These are phyloP conservation scores for Callinectes sapidus DNA, from an alignment of 2,888 invertebrate genomes.

Conservation along the genomic window DNA sequence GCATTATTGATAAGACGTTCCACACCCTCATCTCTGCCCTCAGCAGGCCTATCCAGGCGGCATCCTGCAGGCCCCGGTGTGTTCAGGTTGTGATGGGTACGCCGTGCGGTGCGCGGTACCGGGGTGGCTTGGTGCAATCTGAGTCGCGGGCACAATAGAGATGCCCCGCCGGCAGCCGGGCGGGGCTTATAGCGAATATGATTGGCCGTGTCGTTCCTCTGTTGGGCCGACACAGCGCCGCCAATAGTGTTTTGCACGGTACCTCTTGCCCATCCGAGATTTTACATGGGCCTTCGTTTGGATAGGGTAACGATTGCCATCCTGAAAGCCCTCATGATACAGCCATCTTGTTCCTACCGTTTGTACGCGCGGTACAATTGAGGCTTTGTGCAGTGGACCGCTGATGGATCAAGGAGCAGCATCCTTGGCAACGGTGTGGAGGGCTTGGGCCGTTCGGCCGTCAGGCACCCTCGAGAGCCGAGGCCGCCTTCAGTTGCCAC, in stretches of 20 bases:
- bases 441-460: conserved; percentile 34
- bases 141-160: conserved; percentile 57
- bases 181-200: conserved; percentile 55
- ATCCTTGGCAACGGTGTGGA: conserved; percentile 54
- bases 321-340: neutral
- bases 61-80: neutral
- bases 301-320: neutral
- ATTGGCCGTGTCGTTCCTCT: conserved; percentile 51
- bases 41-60: neutral
- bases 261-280: neutral
- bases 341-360: neutral
- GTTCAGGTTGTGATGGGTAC: neutral
- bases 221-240: conserved; percentile 6
- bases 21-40: neutral
- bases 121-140: conserved; percentile 57
- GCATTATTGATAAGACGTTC: neutral
- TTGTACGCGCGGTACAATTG: neutral
- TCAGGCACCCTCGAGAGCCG: conserved; percentile 54
- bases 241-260: neutral
- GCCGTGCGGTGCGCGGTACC: conserved; percentile 37
- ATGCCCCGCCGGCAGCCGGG: conserved; percentile 50
- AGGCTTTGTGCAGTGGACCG: neutral
- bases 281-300: neutral
- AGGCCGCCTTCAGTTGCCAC: conserved; percentile 59
- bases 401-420: neutral